Base-by-base conservation (phyloP, 2,888 invertebrate genomes). In the Asteroscopus sphinx region DNA sequence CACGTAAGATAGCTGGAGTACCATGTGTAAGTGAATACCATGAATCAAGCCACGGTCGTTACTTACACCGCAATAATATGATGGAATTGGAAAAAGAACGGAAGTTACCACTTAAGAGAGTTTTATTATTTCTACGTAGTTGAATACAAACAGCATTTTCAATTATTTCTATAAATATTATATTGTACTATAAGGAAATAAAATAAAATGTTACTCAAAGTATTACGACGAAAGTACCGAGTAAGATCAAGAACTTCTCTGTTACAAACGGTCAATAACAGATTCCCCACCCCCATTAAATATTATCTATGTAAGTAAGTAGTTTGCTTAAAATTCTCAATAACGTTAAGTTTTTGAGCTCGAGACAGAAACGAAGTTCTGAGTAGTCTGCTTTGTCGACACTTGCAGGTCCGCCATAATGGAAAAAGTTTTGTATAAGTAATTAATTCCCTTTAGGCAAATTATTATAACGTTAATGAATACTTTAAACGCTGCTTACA, bases 381-480 rank as follows among this genome's bases (percentile, higher is more conserved):
- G 74, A 81, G 78, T 76, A 79, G 75, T 75, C 75, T 77, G 73
- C 80, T 78, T 75, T 72, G 68, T 71, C 73, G 73, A 72, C 72
- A 76, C 76, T 79, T 66, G 61, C 71, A 73, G 71, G 68, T 62
- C 68, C 52, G 56, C 63, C 66, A 69, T 83, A 83, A 85, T 86
- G 80, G 81, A 83, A 84, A 85, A 86, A 82, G 76, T 87, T 86
- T 81, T 74, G 64, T 79, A 80, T 76, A 76, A 77, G 65, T 81
- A 79, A 78, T 76, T 84, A 84, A 85, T 85, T 81, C 78, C 72
- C 70, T 74, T 79, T 77, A 56, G 72, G 59, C 69, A 60, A 73
- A 75, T 72, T 65, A 71, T 73, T 71, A 77, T 68, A 56, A 63
- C 47, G 56, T 55, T 69, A 74, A 73, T 69, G 59, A 66, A 49